A percentile compares a stretch with the other conserved stretches of the same genome.
phyloP scores from a whole-genome alignment of 2,888 invertebrate species.

The Ophraella communa region DNA sequence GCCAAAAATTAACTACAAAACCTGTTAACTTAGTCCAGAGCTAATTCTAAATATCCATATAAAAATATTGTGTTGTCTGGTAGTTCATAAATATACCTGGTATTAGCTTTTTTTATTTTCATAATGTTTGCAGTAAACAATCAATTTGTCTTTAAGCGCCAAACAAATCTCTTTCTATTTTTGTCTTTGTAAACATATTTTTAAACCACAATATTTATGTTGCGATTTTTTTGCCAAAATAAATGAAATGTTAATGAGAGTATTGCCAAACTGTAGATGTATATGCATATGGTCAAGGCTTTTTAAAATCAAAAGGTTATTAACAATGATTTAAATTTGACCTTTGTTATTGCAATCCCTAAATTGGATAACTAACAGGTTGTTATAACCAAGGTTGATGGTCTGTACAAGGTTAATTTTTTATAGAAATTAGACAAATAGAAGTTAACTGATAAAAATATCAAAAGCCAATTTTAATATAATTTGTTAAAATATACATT shows the following conservation, averaged over 20 bases:
- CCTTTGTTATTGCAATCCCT: slow-evolving; percentile 10
- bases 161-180: not conserved
- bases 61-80: too few species aligned
- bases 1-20: too few species aligned
- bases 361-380: slow-evolving; percentile 12
- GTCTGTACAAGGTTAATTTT: not conserved
- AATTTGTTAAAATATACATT: too few species aligned
- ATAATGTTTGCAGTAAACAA: not conserved
- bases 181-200: not conserved
- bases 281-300: slow-evolving; percentile 11
- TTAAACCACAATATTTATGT: not conserved
- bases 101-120: too few species aligned
- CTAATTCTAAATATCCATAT: too few species aligned
- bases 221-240: not conserved
- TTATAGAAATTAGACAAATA: not conserved
- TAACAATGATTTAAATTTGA: slow-evolving; percentile 21
- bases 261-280: not conserved
- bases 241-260: not conserved
- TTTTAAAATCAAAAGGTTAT: slow-evolving; percentile 6
- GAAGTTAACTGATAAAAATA: not conserved
- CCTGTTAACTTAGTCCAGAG: too few species aligned
- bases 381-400: not conserved
- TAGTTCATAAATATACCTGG: too few species aligned
- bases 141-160: too few species aligned
- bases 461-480: too few species aligned